Evolutionary conservation across 2,797 vertebrate genomes (phyloP), one percentile per base, ranked within the genome.

Genomic region (Limosa lapponica): DNA sequence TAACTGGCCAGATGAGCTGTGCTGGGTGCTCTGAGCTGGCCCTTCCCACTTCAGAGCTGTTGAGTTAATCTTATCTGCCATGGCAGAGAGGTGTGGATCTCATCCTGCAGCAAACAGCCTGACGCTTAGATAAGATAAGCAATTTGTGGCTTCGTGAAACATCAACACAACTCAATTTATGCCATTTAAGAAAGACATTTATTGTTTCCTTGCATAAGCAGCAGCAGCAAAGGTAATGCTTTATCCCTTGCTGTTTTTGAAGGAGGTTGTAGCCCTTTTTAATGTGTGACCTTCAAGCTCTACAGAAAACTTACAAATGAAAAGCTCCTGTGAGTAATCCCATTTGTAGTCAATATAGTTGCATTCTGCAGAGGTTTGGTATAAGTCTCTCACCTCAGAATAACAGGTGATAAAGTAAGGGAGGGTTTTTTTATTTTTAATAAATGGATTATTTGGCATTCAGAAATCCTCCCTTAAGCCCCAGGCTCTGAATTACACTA

Each of bases 281-380:
- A 92, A 96, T 30, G n/a, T 94, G 82, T 98, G 97, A 98, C 97
- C 97, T 98, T 98, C 97, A 98, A 96, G 79, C 78, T 94, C 72
- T 66, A 71, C 71, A 96, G 48, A 79, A 95, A 97, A 97, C 88
- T 96, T 95, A 93, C 69, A 97, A 97, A 97, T 97, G 79, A 96
- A 98, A 95, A 94, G 44, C 93, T 93, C 61, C 93, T 86, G 25
- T 46, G n/a, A 94, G 85, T 96, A 97, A 94, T 97, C 92, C 96
- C 77, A 93, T 94, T 96, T 90, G 95, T 79, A 94, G 92, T 95
- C 96, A 84, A 59, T 70, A 59, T 54, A 70, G 48, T 25, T 73
- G 27, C 32, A 13, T 73, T 95, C 83, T 93, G 73, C 59, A 67
- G 80, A 91, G 64, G 59, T 51, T 95, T 82, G 73, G 70, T 96